Conservation (phyloP, 2,888 invertebrate genomes). For the Strigamia maritima region DNA sequence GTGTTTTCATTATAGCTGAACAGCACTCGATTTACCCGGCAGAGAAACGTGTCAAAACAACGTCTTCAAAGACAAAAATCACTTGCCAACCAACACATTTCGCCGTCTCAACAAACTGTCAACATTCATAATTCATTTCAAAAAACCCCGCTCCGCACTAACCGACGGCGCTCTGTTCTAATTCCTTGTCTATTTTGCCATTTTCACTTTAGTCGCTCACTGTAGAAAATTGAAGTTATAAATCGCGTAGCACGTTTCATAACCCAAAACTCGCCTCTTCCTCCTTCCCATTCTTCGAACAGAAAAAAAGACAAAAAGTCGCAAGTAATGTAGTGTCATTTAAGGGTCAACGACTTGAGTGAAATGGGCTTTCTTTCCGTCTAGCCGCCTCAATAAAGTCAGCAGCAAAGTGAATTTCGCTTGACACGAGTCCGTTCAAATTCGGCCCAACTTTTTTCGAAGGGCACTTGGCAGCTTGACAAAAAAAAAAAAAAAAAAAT, state of each 20-base stretch:
- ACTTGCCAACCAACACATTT: no score
- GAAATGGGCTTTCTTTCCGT: background rate
- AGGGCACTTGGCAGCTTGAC: background rate
- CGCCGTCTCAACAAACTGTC: background rate
- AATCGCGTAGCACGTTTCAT: background rate
- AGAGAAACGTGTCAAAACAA: no score
- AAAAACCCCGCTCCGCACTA: no score
- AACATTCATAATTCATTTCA: background rate
- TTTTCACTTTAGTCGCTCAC: background rate
- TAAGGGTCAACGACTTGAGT: constrained; percentile 9
- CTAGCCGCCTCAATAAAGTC: background rate
- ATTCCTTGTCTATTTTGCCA: background rate
- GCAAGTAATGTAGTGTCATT: background rate
- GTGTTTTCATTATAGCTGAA: background rate
- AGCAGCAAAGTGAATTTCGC: constrained; percentile 17
- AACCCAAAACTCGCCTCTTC: background rate
- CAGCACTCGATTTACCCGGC: background rate
- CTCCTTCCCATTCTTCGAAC: background rate
- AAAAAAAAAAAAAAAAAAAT: background rate
- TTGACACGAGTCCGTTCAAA: constrained; percentile 13
- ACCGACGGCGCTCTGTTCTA: background rate
- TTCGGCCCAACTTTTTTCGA: background rate
- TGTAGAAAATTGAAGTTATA: constrained; percentile 2
- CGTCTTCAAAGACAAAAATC: background rate
- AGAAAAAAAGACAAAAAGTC: background rate